Conservation (phyloP, 30 jellyfish, hydroid and myxozoan genomes). For the Aurelia sp. region DNA sequence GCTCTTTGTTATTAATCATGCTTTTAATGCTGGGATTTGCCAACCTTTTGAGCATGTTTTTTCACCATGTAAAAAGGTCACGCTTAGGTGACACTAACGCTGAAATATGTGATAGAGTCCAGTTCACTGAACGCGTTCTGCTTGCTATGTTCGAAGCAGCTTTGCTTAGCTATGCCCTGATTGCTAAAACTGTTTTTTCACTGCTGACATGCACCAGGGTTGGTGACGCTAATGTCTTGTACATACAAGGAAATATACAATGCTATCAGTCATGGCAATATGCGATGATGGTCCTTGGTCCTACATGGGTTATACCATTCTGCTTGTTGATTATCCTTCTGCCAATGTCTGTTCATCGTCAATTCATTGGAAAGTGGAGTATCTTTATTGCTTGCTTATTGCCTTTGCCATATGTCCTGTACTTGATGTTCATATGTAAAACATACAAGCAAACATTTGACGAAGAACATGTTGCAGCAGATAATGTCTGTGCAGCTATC, state of each 20-base stretch:
- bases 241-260: constrained; percentile 10
- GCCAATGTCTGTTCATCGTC: not conserved
- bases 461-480: too few species aligned
- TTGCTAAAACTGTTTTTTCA: not conserved
- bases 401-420: constrained; percentile 1
- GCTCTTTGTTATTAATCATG: not conserved
- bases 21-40: not conserved
- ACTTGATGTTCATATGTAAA: too few species aligned
- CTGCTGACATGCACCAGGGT: constrained; percentile 12
- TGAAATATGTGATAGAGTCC: not conserved
- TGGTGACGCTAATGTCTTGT: not conserved
- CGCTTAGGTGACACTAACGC: not conserved
- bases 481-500: too few species aligned
- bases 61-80: not conserved
- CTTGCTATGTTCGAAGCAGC: constrained; percentile 9
- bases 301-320: constrained; percentile 14
- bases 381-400: constrained; percentile 4
- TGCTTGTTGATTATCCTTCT: constrained; percentile 9
- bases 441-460: too few species aligned
- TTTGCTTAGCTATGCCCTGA: constrained; percentile 13
- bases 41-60: not conserved
- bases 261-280: constrained; percentile 27
- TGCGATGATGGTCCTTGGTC: not conserved
- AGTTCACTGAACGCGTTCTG: not conserved
- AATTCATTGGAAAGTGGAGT: not conserved